phyloP scores from a whole-genome alignment of 2,797 vertebrate genomes.

The Synaphobranchus kaupii region DNA sequence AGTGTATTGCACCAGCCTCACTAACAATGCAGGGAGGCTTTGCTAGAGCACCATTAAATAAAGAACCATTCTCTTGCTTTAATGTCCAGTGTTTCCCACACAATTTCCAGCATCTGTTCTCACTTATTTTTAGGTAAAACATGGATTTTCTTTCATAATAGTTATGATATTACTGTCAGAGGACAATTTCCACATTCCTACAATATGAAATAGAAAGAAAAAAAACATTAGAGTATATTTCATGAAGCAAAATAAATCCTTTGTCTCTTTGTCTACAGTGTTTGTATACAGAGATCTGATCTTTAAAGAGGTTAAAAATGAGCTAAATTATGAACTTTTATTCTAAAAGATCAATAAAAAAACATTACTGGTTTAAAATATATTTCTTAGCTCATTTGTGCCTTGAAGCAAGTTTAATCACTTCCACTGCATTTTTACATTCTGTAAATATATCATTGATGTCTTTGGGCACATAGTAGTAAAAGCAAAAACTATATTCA shows the following conservation, averaged over 20 bases:
- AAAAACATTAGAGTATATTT: not conserved
- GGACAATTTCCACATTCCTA: not conserved
- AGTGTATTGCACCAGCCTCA: not conserved
- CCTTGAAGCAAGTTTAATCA: not conserved
- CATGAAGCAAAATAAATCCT: conserved; percentile 8
- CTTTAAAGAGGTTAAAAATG: not conserved
- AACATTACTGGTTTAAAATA: conserved; percentile 13
- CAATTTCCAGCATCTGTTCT: not conserved
- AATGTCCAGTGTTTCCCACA: not conserved
- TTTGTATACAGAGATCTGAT: not conserved
- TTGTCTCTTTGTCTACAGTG: not conserved
- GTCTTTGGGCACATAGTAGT: not conserved
- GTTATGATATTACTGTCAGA: not conserved
- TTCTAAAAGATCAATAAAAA: conserved; percentile 5
- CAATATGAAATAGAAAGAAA: not conserved
- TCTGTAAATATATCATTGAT: not conserved
- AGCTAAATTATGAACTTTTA: not conserved
- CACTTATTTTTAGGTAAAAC: not conserved
- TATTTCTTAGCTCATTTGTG: conserved; percentile 12
- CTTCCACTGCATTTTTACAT: not conserved
- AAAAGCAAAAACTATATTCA: not conserved
- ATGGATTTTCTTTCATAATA: not conserved
- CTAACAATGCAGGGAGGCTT: not conserved
- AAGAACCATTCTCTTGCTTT: not conserved
- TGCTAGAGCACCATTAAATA: not conserved